Conservation (phyloP, 1,140 invertebrate species). For the Stenopsyche tienmushanensis region DNA sequence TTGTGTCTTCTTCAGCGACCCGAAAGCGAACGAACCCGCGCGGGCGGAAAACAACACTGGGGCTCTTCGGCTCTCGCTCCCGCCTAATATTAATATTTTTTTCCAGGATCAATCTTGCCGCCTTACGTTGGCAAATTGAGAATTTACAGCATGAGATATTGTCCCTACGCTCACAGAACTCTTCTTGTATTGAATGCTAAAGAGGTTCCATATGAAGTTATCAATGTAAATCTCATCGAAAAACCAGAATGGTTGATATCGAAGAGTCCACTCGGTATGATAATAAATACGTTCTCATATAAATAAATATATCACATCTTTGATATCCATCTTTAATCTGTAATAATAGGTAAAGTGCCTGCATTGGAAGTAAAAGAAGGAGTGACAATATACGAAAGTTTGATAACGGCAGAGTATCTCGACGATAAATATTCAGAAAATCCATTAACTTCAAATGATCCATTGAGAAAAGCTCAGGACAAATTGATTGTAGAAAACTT, state of each 20-base stretch:
- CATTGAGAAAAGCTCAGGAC: conserved; percentile 75
- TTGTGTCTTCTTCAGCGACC: too few species aligned
- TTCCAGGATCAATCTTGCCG: conserved; percentile 51
- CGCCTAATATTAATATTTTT: too few species aligned
- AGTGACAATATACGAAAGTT: conserved; percentile 72
- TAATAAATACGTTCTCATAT: neutral
- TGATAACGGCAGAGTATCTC: conserved; percentile 80
- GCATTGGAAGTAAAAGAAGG: conserved; percentile 70
- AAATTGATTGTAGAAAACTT: conserved; percentile 76
- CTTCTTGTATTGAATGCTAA: conserved; percentile 82
- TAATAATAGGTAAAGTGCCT: conserved; percentile 70
- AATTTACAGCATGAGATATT: conserved; percentile 85
- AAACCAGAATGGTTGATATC: conserved; percentile 83
- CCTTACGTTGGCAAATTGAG: conserved; percentile 64
- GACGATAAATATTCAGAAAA: conserved; percentile 75
- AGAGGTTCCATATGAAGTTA: conserved; percentile 81
- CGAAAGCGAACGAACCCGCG: too few species aligned
- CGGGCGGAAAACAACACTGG: too few species aligned
- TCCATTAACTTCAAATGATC: conserved; percentile 69
- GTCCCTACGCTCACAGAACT: conserved; percentile 85
- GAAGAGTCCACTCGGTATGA: conserved; percentile 66
- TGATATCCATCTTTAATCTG: neutral
- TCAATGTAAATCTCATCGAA: conserved; percentile 77
- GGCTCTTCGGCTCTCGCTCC: too few species aligned
- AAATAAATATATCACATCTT: too few species aligned